phyloP scores from a whole-genome alignment of 35 echinoderm and acorn worm species.

The Ophiothrix spiculata region DNA sequence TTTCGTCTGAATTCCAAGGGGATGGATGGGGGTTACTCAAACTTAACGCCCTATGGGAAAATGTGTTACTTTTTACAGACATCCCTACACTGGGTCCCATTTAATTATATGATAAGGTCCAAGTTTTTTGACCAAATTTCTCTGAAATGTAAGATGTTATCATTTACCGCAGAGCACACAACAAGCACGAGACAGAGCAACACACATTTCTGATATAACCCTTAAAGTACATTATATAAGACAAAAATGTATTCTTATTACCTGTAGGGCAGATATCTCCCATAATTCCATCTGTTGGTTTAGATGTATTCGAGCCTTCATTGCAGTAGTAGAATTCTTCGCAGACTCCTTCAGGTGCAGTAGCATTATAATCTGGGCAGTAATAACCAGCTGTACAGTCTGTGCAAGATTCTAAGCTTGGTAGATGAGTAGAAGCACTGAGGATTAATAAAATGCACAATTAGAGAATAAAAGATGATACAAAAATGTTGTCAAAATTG shows the following conservation, averaged over 20 bases:
- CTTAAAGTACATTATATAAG: background rate
- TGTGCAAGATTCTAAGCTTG: slow-evolving; percentile 49
- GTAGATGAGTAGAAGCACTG: slow-evolving; percentile 64
- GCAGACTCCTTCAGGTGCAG: slow-evolving; percentile 41
- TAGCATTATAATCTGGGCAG: slow-evolving; percentile 75
- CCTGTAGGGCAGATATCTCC: slow-evolving; percentile 82
- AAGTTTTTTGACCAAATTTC: no score
- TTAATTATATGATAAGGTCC: no score
- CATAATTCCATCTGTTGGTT: slow-evolving; percentile 41
- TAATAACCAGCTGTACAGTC: slow-evolving; percentile 67
- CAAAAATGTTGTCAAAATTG: background rate
- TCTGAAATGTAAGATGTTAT: no score
- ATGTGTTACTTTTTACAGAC: no score
- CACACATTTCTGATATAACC: background rate
- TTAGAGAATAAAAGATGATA: no score
- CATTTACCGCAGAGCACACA: no score
- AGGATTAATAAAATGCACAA: no score
- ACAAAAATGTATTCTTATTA: background rate
- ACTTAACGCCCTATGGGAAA: no score
- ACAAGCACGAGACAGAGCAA: no score
- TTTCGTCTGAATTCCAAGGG: no score
- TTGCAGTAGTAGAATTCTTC: slow-evolving; percentile 70
- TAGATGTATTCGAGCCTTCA: slow-evolving; percentile 50
- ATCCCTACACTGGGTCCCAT: no score
- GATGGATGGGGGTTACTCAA: no score